Conservation (phyloP, 2,797 vertebrate species). For the Numenius phaeopus region DNA sequence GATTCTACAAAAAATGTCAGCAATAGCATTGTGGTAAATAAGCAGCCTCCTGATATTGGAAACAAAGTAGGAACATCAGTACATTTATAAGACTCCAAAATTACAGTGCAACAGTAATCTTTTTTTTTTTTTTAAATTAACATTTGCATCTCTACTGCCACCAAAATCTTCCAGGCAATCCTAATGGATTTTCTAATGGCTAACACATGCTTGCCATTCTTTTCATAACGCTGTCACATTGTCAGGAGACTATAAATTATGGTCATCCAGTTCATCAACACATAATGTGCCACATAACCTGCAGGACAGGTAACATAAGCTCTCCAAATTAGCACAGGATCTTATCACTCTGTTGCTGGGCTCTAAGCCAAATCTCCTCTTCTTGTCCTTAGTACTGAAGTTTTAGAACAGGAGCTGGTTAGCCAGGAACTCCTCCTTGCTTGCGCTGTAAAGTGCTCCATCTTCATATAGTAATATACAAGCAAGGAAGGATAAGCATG, state of each 20-base stretch:
- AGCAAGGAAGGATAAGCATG: neutral
- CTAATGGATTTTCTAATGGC: neutral
- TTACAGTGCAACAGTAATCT: neutral
- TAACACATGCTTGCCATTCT: neutral
- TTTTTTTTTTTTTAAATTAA: neutral
- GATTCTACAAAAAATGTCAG: conserved; percentile 85
- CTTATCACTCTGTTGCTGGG: neutral
- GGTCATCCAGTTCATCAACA: neutral
- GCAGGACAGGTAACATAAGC: conserved; percentile 3
- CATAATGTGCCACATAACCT: neutral
- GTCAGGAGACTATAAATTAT: neutral
- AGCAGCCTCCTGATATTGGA: neutral
- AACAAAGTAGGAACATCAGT: neutral
- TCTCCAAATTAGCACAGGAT: neutral
- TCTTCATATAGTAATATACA: neutral
- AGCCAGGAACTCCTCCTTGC: neutral
- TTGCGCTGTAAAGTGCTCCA: neutral
- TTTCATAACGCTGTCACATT: neutral
- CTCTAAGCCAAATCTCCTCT: conserved; percentile 6
- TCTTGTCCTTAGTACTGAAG: neutral
- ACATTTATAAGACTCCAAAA: neutral
- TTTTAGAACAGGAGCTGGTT: neutral
- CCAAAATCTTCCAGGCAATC: neutral
- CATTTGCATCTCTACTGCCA: neutral
- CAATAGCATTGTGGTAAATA: conserved; percentile 29